Evolutionary conservation across 2,888 invertebrate genomes (phyloP), one percentile per base, ranked within the genome.

Genomic region (Steinernema scapterisci): DNA sequence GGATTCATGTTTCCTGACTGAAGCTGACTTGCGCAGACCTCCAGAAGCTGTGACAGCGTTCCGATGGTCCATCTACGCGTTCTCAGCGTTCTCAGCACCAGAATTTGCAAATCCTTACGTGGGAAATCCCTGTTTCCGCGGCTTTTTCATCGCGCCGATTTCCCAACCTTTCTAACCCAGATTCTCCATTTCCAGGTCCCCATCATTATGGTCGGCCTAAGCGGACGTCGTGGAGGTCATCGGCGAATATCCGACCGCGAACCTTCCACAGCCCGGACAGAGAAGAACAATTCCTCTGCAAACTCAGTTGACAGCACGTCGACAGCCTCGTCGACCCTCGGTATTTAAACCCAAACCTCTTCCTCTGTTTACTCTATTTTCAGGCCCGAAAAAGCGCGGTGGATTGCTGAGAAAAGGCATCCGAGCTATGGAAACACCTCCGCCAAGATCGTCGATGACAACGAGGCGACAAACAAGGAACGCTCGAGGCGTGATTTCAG

Each of bases 181-280:
- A n/a, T n/a, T n/a, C n/a, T n/a, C n/a, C n/a, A n/a, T n/a, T n/a
- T n/a, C n/a, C n/a, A n/a, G n/a, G n/a, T n/a, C n/a, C n/a, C n/a
- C n/a, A n/a, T n/a, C n/a, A 44, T 44, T 27, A 54, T 54, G 54
- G 54, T 54, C 25, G 54, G 54, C 21, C 23, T 54, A 21, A 21
- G 23, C 21, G 54, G 54, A 54, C 54, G 54, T 54, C n/a, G n/a
- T n/a, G n/a, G n/a, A n/a, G n/a, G n/a, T n/a, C n/a, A n/a, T n/a
- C n/a, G n/a, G n/a, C n/a, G n/a, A n/a, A n/a, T n/a, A n/a, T n/a
- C n/a, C n/a, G 45, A 44, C 16, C 9, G 7, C 45, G 45, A 7
- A 7, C 9, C 45, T 44, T 16, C 45, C 7, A 13, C 54, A 13
- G 54, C 13, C 25, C 54, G 23, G 16, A 21, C 25, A 21, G 54